Percentiles rank a stretch among this genome's conserved stretches.
phyloP scores from a whole-genome alignment of 2,888 invertebrate genomes.

The Protophormia terraenovae region DNA sequence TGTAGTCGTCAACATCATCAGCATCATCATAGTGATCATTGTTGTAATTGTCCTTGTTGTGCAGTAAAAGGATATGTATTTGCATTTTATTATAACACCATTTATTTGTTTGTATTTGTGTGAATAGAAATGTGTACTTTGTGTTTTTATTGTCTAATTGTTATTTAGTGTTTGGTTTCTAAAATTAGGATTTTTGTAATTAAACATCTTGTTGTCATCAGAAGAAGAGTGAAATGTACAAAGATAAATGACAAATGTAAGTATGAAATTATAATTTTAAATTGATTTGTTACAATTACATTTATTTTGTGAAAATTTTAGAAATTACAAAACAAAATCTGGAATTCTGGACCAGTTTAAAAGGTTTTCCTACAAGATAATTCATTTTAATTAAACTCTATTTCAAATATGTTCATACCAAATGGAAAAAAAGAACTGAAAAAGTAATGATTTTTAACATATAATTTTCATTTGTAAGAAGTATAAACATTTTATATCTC shows the following conservation, averaged over 20 bases:
- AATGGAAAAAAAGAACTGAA: too few relatives aligned
- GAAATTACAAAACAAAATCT: too few relatives aligned
- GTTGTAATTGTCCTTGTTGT: slow-evolving; percentile 34
- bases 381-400: too few relatives aligned
- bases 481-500: too few relatives aligned
- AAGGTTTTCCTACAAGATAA: too few relatives aligned
- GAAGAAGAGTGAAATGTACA: neutral
- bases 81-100: slow-evolving; percentile 20
- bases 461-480: too few relatives aligned
- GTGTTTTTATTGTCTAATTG: neutral
- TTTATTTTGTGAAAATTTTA: too few relatives aligned
- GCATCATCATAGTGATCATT: slow-evolving; percentile 29
- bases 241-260: neutral
- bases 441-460: too few relatives aligned
- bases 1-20: slow-evolving; percentile 30
- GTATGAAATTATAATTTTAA: neutral
- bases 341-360: too few relatives aligned
- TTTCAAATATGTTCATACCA: too few relatives aligned
- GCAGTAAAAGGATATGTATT: neutral
- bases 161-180: neutral
- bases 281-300: neutral
- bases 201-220: neutral
- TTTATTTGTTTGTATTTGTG: neutral
- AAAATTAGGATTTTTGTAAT: slow-evolving; percentile 29
- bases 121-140: neutral